Conservation (phyloP, 2,888 invertebrate genomes). For the Tenthredo scrophulariae region DNA sequence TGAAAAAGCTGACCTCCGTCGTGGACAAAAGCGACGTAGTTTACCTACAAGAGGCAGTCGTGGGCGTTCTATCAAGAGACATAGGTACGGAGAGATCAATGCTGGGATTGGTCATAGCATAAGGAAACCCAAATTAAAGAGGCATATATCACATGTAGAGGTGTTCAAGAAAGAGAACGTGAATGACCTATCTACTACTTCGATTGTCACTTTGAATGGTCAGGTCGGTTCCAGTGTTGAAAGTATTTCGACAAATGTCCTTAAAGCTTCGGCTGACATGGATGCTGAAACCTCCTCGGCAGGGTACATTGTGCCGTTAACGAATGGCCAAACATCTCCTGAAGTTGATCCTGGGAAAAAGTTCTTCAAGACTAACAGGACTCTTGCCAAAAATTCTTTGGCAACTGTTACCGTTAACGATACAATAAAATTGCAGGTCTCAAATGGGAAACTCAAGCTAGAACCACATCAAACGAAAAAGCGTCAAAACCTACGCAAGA, state of each 20-base stretch:
- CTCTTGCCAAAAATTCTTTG: constrained; percentile 64
- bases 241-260: background rate
- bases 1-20: constrained; percentile 27
- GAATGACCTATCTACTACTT: background rate
- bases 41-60: constrained; percentile 51
- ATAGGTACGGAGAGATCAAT: constrained; percentile 82
- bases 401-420: constrained; percentile 75
- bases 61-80: constrained; percentile 73
- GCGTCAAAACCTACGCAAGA: constrained; percentile 58
- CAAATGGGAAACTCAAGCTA: constrained; percentile 71
- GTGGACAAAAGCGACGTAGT: constrained; percentile 56
- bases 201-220: background rate
- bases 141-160: constrained; percentile 58
- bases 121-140: constrained; percentile 81
- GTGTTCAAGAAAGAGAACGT: constrained; percentile 55
- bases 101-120: constrained; percentile 84
- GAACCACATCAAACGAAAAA: constrained; percentile 13
- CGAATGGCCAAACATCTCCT: background rate
- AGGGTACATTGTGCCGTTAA: background rate
- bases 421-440: constrained; percentile 75
- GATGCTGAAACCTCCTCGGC: background rate
- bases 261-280: background rate
- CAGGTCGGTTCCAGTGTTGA: background rate
- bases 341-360: constrained; percentile 71
- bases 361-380: constrained; percentile 77